Base-by-base conservation (phyloP, 1,140 invertebrate species). In the Ladona fulva region DNA sequence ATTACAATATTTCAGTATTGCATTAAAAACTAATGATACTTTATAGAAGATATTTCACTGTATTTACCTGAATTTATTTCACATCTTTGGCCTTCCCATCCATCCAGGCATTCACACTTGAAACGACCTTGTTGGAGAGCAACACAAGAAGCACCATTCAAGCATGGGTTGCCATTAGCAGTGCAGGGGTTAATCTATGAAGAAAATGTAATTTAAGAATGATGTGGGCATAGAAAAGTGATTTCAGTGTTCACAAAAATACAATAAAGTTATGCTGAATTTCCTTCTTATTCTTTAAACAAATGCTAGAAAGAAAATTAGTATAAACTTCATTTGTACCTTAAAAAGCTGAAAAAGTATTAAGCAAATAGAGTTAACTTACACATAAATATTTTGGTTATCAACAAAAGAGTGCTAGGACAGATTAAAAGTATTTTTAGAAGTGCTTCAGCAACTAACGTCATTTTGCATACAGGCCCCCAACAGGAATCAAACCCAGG, bases 21-120 rank as follows among this genome's bases (percentile, higher is more conserved):
- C 52, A 42, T 74, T 80, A 79, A 81, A 79, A 77, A 76, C 14
- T 0, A 42, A 37, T 37, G 8, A 8, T 8, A 37, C 29, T 5
- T 5, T 5, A 75, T 8, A 24, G 52, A 66, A 12, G n/a, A 66
- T 1, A 6, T 66, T 66, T 66, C 14, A 66, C 52, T 19, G 5
- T 76, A 75, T 79, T 81, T 80, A 88, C 87, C 87, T 37, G 91
- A 96, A 84, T 99, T 99, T 14, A 91, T 91, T 84, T 98, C 95
- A 86, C 98, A 99, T 79, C 93, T 92, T 81, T 94, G 91, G 80
- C 97, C 97, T 85, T 97, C 95, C 95, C 96, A 98, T 37, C 97
- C 97, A 66, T 95, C 91, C 73, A 93, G 84, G 85, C 97, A 99
- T 83, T 97, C 93, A 82, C 97, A 98, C 83, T 94, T 97, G 84